Conservation (phyloP, 2,113 vertebrate species). For the Colossoma macropomum region DNA sequence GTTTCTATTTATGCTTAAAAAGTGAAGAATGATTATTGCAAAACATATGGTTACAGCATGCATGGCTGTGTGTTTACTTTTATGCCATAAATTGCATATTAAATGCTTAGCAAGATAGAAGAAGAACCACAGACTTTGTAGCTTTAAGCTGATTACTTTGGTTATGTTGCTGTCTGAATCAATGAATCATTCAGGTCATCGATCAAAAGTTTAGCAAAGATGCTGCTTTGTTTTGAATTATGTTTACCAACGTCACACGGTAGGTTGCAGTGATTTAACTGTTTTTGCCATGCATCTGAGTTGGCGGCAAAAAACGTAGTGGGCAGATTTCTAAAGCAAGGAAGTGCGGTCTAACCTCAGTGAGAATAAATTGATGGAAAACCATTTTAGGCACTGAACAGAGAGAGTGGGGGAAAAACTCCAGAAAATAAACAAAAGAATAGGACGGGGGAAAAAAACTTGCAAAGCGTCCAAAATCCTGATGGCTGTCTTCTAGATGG, state of each 20-base stretch:
- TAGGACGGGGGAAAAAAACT: constrained; percentile 20
- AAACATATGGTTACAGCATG: constrained; percentile 18
- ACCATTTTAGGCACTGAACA: constrained; percentile 50
- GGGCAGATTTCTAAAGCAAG: constrained; percentile 64
- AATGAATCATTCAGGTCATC: constrained; percentile 22
- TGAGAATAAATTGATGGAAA: constrained; percentile 59
- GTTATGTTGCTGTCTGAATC: neutral
- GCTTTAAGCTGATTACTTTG: constrained; percentile 3
- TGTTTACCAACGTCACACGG: constrained; percentile 10
- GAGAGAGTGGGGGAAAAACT: constrained; percentile 32
- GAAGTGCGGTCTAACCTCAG: constrained; percentile 57
- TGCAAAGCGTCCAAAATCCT: constrained; percentile 50
- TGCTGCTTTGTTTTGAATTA: neutral
- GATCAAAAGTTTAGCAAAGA: neutral
- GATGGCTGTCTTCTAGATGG: constrained; percentile 56
- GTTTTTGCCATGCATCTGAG: constrained; percentile 20
- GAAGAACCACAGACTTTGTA: constrained; percentile 11
- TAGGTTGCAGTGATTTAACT: constrained; percentile 24
- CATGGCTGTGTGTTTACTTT: neutral
- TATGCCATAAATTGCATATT: neutral
- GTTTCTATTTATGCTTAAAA: constrained; percentile 36
- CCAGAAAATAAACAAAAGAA: constrained; percentile 46
- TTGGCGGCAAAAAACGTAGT: constrained; percentile 49
- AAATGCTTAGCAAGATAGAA: neutral
- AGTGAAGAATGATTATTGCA: constrained; percentile 1